A percentile compares a stretch with the other conserved stretches of the same genome.
Conservation (phyloP, 2,797 vertebrate genomes). For the Oreochromis grahami region DNA sequence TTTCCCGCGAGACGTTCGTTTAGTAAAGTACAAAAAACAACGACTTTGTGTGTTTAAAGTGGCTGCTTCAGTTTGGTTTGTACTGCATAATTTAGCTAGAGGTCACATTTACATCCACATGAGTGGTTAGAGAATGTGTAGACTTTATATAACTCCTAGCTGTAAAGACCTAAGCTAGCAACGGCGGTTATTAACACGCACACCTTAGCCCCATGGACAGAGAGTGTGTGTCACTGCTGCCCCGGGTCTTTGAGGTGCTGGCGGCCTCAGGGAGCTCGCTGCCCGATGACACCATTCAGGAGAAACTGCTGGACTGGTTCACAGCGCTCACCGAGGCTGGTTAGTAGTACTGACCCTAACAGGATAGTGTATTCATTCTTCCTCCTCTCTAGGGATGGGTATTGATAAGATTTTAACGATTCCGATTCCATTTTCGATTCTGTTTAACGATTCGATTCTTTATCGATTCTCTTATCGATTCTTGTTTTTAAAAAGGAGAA, state of each 20-base stretch:
- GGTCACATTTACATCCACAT: neutral
- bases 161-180: neutral
- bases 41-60: neutral
- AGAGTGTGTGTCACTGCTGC: constrained; percentile 82
- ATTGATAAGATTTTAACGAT: too few species aligned
- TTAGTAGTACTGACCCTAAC: constrained; percentile 59
- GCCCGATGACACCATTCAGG: constrained; percentile 89
- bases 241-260: constrained; percentile 81
- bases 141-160: neutral
- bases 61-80: neutral
- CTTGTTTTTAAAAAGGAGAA: too few species aligned
- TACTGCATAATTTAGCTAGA: neutral
- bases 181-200: neutral
- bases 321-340: constrained; percentile 69
- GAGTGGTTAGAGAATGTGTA: neutral
- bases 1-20: constrained; percentile 46
- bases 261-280: constrained; percentile 73
- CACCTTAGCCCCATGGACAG: constrained; percentile 72
- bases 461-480: too few species aligned
- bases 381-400: too few species aligned
- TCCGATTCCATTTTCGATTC: too few species aligned
- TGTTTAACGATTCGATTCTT: too few species aligned
- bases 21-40: neutral
- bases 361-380: neutral
- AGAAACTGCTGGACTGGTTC: constrained; percentile 95